Conservation (phyloP, 2,113 vertebrate species). For the Toxostoma redivivum region DNA sequence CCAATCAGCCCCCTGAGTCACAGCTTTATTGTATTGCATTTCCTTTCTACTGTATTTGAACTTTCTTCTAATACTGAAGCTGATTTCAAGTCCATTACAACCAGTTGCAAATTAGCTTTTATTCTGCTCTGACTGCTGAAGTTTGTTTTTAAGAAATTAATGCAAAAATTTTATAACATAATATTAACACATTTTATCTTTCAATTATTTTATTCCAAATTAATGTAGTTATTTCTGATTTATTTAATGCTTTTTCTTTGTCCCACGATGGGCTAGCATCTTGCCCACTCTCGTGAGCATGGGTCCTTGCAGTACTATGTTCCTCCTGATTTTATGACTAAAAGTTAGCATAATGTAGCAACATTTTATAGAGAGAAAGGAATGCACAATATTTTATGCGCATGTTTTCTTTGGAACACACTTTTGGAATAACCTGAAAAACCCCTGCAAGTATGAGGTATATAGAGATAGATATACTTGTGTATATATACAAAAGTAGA, state of each 20-base stretch:
- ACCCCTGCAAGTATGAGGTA: not conserved
- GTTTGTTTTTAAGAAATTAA: constrained; percentile 64
- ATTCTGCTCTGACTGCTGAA: constrained; percentile 38
- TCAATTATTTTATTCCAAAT: constrained; percentile 54
- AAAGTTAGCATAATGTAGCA: not conserved
- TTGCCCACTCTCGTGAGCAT: not conserved
- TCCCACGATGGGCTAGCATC: not conserved
- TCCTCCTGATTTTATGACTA: not conserved
- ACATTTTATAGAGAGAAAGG: not conserved
- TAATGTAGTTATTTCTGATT: constrained; percentile 46
- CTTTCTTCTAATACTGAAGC: constrained; percentile 51
- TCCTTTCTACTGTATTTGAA: constrained; percentile 57
- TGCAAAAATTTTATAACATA: constrained; percentile 51
- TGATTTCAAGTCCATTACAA: constrained; percentile 53
- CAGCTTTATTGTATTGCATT: constrained; percentile 62
- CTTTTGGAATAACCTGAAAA: not conserved
- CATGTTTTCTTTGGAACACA: not conserved
- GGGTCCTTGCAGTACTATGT: not conserved
- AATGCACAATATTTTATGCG: not conserved
- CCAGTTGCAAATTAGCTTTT: constrained; percentile 63
- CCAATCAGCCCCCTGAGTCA: constrained; percentile 51
- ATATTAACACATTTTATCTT: constrained; percentile 51
- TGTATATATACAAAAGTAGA: not conserved
- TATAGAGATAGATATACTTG: no score
- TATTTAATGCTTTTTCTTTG: constrained; percentile 27